Base-by-base conservation (phyloP, 2,797 vertebrate genomes). In the Microcaecilia unicolor region DNA sequence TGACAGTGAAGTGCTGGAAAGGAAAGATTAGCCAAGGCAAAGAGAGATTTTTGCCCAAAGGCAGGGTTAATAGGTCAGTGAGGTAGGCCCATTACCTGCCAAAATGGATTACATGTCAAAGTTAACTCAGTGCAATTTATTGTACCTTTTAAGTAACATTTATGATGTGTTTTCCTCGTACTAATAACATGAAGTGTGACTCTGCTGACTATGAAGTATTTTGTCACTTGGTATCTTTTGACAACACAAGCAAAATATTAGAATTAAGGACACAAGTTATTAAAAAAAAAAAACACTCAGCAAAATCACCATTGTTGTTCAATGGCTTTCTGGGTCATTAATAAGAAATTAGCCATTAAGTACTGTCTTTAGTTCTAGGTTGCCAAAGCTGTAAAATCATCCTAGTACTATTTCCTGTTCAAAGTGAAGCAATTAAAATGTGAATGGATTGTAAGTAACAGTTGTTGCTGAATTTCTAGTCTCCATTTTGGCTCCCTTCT, bases 11-110 rank as follows among this genome's bases (percentile, higher is more conserved):
- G 47, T 55, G 47, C 41, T 37, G 38, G 37, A 52, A n/a, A n/a
- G n/a, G n/a, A n/a, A 61, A 61, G 28, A 64, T 66, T 55, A 61
- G 38, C 32, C 33, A 34, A 50, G 58, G 44, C 51, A 44, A 55
- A 50, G 54, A 59, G 49, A 41, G n/a, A 24, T 28, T 34, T 44
- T 51, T 58, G 66, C 58, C 49, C 28, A 15, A 46, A 36, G 63
- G 48, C 48, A 58, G 49, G 63, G 55, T 64, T 52, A 67, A 33
- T 7, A 64, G 59, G 63, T 25, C 53, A 63, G 31, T 20, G 15
- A 38, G 64, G 34, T 47, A 49, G 49, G 50, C 26, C 53, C 40
- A 38, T 49, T 49, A 44, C 52, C 45, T 72, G 71, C 76, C 69
- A 63, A 47, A 32, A 47, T 16, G 25, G 38, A 61, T 73, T 58